These are phyloP conservation scores for Falco cherrug DNA, from an alignment of 2,797 vertebrate species.

Conservation along the genomic window DNA sequence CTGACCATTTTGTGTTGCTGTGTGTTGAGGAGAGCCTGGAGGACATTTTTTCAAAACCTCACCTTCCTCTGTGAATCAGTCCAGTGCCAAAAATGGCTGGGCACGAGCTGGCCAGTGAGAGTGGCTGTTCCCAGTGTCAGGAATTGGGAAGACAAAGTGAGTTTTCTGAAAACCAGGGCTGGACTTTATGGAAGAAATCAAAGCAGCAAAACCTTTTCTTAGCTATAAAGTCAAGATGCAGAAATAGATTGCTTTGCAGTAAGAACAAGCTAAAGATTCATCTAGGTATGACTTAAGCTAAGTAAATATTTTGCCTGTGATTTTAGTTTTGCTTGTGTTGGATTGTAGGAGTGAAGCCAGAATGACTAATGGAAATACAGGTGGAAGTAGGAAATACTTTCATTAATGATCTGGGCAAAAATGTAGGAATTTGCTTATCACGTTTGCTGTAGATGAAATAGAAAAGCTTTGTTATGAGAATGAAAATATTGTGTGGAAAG, in stretches of 20 bases:
- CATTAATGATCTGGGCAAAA: neutral
- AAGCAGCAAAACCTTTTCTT: neutral
- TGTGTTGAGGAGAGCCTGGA: neutral
- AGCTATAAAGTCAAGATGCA: neutral
- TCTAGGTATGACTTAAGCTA: neutral
- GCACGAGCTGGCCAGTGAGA: neutral
- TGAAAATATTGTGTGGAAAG: neutral
- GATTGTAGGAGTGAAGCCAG: neutral
- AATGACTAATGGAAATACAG: slow-evolving; percentile 45
- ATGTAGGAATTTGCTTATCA: slow-evolving; percentile 10
- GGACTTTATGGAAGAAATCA: neutral
- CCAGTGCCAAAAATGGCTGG: neutral
- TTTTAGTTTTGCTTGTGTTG: slow-evolving; percentile 25
- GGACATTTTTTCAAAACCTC: neutral
- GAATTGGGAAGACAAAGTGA: neutral
- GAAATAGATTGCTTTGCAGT: neutral
- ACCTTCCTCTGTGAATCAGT: neutral
- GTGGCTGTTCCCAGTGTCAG: neutral
- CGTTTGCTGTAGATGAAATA: neutral
- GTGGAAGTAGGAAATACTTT: slow-evolving; percentile 37
- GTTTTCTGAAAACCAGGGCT: neutral
- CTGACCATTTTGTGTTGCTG: neutral
- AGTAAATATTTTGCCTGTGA: slow-evolving; percentile 14
- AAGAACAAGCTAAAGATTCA: neutral
- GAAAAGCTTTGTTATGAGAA: slow-evolving; percentile 26